These are phyloP conservation scores for Scaptomyza polygonia DNA, from an alignment of 2,888 invertebrate genomes.

Conservation along the genomic window DNA sequence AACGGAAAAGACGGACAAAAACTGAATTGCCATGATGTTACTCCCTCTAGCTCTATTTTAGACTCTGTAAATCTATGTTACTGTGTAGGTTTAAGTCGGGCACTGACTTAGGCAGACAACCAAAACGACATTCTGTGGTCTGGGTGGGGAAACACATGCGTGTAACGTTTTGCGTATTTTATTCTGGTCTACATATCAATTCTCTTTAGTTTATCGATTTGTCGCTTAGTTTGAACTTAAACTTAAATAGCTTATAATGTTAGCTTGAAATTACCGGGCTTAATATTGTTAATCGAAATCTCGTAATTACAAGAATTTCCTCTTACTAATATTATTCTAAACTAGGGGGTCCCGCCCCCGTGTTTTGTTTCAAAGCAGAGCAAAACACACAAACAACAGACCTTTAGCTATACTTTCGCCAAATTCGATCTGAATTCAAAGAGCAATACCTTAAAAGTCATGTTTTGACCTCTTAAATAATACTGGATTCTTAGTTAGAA, in stretches of 20 bases:
- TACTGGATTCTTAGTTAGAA: no score
- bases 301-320: no score
- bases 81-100: constrained; percentile 18
- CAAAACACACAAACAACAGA: no score
- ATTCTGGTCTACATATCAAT: constrained; percentile 14
- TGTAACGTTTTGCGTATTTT: constrained; percentile 8
- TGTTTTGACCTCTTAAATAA: no score
- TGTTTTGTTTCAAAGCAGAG: no score
- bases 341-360: no score
- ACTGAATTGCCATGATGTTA: constrained; percentile 40
- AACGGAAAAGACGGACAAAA: constrained; percentile 42
- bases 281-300: not conserved
- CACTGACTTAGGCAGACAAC: constrained; percentile 39
- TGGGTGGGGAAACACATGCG: constrained; percentile 5
- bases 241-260: constrained; percentile 58
- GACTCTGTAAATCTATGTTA: constrained; percentile 7
- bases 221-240: constrained; percentile 42
- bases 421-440: no score
- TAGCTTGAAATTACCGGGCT: constrained; percentile 20
- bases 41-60: constrained; percentile 10
- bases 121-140: constrained; percentile 1
- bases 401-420: no score
- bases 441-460: no score
- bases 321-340: no score
- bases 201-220: constrained; percentile 53